phyloP scores from a whole-genome alignment of 2,888 invertebrate species.

The Pediacus dermestoides region DNA sequence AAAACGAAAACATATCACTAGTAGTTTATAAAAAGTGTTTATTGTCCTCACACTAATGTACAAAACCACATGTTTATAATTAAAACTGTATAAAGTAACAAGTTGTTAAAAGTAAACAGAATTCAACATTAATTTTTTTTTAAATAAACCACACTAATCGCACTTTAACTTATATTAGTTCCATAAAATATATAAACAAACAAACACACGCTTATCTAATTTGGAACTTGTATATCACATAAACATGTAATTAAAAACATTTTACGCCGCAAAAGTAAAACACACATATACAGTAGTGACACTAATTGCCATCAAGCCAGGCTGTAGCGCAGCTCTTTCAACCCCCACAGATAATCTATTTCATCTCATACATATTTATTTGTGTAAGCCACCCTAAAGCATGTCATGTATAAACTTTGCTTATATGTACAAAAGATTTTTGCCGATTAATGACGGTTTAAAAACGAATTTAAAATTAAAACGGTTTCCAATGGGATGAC shows the following conservation, averaged over 20 bases:
- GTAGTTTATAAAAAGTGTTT: slow-evolving; percentile 19
- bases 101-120: slow-evolving; percentile 13
- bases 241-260: slow-evolving; percentile 22
- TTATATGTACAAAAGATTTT: slow-evolving; percentile 22
- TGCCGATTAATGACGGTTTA: slow-evolving; percentile 30
- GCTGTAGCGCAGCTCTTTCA: slow-evolving; percentile 33
- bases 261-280: slow-evolving; percentile 21
- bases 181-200: slow-evolving; percentile 2
- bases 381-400: slow-evolving; percentile 33
- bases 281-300: too few species aligned
- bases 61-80: slow-evolving; percentile 27
- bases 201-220: slow-evolving; percentile 4
- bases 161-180: neutral
- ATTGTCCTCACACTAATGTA: slow-evolving; percentile 16
- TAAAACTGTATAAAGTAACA: slow-evolving; percentile 15
- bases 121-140: neutral
- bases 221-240: neutral
- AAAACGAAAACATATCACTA: slow-evolving; percentile 16
- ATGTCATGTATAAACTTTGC: slow-evolving; percentile 31
- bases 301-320: slow-evolving; percentile 33
- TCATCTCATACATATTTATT: slow-evolving; percentile 41
- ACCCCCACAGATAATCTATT: slow-evolving; percentile 37
- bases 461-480: too few species aligned
- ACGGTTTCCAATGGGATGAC: too few species aligned
- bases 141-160: neutral